Evolutionary conservation across 2,113 vertebrate genomes (phyloP), one percentile per base, ranked within the genome.

Genomic region (Maccullochella peelii): DNA sequence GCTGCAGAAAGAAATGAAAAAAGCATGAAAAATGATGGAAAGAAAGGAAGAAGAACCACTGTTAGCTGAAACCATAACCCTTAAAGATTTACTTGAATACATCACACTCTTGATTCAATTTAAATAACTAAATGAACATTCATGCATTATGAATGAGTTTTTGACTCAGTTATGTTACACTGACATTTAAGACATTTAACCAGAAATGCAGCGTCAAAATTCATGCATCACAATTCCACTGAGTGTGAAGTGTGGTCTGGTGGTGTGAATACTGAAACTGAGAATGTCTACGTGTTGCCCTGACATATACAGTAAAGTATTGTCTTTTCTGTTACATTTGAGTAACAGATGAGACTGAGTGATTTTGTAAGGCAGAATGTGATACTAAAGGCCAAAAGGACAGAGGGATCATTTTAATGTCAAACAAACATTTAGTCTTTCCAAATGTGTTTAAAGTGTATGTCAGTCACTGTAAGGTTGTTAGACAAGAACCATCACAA

Each of bases 1-100:
- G 0, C 94, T 94, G 86, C 25, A 47, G 77, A 82, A 63, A 77
- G 49, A 82, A 25, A 86, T 3, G 33, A 50, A 50, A 65, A 54
- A 76, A 67, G 3, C 30, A 62, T 25, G 14, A 72, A 71, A 49
- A 55, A 61, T 76, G 0, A 70, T 76, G 57, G 25, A 80, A 54
- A 77, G 23, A 59, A 49, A 15, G 16, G 36, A 58, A 20, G 44
- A 5, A 72, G 23, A 73, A 66, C 14, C 27, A 69, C 6, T 40
- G 6, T 70, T 15, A 59, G 9, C 50, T 65, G 25, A 66, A 36
- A 55, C 27, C 3, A 65, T 8, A 5, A 33, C 14, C n/a, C 2
- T 49, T 18, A 49, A 38, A 47, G 62, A 68, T n/a, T 25, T 2
- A 67, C 25, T 23, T 18, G 4, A 77, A 33, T 71, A 62, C 25